Percentiles rank a stretch among this genome's conserved stretches.
Evolutionary conservation across 2,797 vertebrate species (phyloP).

Genomic region (Hydrophis major): DNA sequence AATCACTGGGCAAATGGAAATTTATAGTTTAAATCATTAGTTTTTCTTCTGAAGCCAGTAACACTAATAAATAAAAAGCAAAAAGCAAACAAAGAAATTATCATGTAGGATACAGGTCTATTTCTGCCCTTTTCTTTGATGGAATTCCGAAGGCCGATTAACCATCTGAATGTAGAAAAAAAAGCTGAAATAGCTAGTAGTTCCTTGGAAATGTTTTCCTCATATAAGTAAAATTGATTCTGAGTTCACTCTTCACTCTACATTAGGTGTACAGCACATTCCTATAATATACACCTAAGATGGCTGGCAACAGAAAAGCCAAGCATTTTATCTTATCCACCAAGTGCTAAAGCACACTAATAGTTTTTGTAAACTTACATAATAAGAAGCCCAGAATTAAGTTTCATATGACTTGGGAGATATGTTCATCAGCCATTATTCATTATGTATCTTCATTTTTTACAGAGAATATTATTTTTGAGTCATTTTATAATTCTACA

Average conservation of each 20-base stretch:
- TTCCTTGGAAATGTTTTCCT: not conserved
- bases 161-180: not conserved
- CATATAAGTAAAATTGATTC: not conserved
- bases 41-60: not conserved
- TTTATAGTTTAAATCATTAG: not conserved
- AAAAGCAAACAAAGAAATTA: not conserved
- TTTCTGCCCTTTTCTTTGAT: not conserved
- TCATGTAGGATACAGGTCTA: not conserved
- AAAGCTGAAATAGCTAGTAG: not conserved
- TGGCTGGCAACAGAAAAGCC: not conserved
- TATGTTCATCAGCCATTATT: not conserved
- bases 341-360: not conserved
- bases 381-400: not conserved
- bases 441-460: not conserved
- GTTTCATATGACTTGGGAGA: not conserved
- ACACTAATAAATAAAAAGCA: not conserved
- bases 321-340: not conserved
- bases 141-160: not conserved
- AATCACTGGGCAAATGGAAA: not conserved
- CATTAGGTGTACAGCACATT: not conserved
- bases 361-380: not conserved
- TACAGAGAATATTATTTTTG: not conserved
- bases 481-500: not conserved
- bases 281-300: not conserved
- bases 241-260: not conserved